These are phyloP conservation scores for Poecile montanus DNA, from an alignment of 2,797 vertebrate genomes.

Conservation along the genomic window DNA sequence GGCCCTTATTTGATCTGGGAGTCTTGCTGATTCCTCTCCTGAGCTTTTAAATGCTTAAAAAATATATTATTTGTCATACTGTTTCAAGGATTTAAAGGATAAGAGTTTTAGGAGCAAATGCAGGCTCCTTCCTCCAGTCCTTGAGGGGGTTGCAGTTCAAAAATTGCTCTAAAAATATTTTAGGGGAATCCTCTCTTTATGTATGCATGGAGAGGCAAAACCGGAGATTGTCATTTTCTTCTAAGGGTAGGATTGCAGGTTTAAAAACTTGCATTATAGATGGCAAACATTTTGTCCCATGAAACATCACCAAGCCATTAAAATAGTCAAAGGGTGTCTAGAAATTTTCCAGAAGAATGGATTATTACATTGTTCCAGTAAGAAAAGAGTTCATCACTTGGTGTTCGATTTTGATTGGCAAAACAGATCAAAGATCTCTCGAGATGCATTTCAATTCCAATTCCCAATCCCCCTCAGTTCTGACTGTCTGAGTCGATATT, in stretches of 20 bases:
- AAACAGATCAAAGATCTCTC: constrained; percentile 34
- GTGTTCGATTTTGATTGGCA: not conserved
- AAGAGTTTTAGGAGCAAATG: not conserved
- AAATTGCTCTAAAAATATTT: not conserved
- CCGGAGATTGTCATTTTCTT: not conserved
- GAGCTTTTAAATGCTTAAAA: not conserved
- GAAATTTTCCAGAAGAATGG: constrained; percentile 15
- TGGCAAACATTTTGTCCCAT: not conserved
- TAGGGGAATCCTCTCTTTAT: not conserved
- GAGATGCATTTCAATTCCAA: constrained; percentile 37
- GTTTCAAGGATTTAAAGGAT: not conserved
- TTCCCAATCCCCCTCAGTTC: constrained; percentile 20
- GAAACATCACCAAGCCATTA: constrained; percentile 4
- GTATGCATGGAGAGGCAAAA: not conserved
- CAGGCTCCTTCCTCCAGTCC: not conserved
- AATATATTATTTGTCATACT: not conserved
- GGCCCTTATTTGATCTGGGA: not conserved
- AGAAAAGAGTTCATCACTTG: not conserved
- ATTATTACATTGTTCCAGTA: constrained; percentile 26
- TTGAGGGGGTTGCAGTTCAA: not conserved
- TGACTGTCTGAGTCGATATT: constrained; percentile 53
- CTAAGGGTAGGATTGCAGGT: not conserved
- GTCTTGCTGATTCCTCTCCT: not conserved
- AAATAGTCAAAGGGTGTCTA: constrained; percentile 12
- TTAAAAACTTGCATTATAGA: not conserved